phyloP scores from a whole-genome alignment of 1,140 invertebrate species.

The Carposina sasakii region DNA sequence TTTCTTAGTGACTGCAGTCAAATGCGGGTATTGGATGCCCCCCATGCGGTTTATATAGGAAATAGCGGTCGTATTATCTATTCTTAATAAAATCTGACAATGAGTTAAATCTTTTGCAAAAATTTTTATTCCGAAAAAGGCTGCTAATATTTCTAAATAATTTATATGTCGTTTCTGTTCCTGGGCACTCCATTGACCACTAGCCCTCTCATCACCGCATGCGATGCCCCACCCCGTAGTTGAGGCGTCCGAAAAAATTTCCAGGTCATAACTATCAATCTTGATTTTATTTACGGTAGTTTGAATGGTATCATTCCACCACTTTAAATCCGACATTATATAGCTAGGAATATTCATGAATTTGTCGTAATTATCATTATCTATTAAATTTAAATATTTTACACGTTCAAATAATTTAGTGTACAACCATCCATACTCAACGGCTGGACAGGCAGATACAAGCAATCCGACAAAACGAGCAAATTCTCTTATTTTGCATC shows the following conservation, averaged over 20 bases:
- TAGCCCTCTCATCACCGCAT: conserved; percentile 2
- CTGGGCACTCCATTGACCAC: not conserved
- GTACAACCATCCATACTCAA: conserved; percentile 9
- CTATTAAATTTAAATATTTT: conserved; percentile 8
- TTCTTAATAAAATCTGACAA: conserved; percentile 19
- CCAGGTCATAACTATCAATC: not conserved
- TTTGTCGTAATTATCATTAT: conserved; percentile 7
- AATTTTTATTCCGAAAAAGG: conserved; percentile 7
- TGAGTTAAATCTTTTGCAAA: conserved; percentile 7
- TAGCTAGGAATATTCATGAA: not conserved
- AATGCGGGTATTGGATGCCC: conserved; percentile 9
- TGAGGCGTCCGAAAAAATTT: conserved; percentile 12
- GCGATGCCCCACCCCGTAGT: conserved; percentile 11
- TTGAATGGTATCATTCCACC: not conserved
- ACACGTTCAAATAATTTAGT: conserved; percentile 5
- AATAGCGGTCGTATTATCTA: conserved; percentile 13
- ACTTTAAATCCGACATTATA: not conserved
- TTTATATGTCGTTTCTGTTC: conserved; percentile 11
- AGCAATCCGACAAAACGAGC: not conserved
- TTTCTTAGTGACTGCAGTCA: not conserved
- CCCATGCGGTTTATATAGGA: conserved; percentile 11
- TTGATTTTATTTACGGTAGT: not conserved
- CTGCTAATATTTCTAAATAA: conserved; percentile 10
- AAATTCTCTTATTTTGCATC: conserved; percentile 1
- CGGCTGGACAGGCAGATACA: conserved; percentile 2